phyloP scores from a whole-genome alignment of 2,888 invertebrate species.

The Dasypolia templi region DNA sequence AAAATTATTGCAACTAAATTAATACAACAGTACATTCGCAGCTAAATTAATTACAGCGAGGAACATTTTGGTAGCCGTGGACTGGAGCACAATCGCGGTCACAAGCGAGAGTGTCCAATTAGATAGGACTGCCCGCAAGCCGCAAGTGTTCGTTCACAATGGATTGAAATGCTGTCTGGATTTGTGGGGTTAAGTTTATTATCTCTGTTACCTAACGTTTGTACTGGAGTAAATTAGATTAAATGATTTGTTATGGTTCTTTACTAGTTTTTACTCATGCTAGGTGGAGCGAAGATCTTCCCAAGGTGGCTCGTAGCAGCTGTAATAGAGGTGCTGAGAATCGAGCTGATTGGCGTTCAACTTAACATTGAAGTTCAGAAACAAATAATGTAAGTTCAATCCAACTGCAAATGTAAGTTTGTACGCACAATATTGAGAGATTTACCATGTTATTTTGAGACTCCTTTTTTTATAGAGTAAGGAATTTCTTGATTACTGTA shows the following conservation, averaged over 20 bases:
- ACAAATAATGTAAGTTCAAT: too few species aligned
- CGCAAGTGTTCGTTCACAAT: constrained; percentile 11
- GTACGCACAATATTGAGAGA: too few species aligned
- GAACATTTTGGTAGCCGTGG: constrained; percentile 28
- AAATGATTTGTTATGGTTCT: neutral
- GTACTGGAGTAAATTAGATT: neutral
- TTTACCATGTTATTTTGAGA: too few species aligned
- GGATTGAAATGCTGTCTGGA: constrained; percentile 12
- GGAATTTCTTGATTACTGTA: too few species aligned
- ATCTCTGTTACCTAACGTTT: neutral
- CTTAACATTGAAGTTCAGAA: too few species aligned
- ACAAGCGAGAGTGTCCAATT: constrained; percentile 48
- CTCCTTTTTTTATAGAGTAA: too few species aligned
- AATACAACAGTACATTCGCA: constrained; percentile 27
- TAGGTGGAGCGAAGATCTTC: neutral
- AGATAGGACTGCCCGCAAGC: constrained; percentile 47
- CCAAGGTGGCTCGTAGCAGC: neutral
- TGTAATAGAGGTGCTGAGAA: neutral
- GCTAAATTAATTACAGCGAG: constrained; percentile 44
- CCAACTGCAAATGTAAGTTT: too few species aligned
- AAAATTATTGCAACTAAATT: constrained; percentile 27
- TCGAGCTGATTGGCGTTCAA: neutral
- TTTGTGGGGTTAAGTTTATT: neutral
- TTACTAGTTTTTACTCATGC: neutral
- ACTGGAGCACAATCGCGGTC: constrained; percentile 41